Conservation (phyloP, 2,888 invertebrate genomes). For the Coelopa pilipes region DNA sequence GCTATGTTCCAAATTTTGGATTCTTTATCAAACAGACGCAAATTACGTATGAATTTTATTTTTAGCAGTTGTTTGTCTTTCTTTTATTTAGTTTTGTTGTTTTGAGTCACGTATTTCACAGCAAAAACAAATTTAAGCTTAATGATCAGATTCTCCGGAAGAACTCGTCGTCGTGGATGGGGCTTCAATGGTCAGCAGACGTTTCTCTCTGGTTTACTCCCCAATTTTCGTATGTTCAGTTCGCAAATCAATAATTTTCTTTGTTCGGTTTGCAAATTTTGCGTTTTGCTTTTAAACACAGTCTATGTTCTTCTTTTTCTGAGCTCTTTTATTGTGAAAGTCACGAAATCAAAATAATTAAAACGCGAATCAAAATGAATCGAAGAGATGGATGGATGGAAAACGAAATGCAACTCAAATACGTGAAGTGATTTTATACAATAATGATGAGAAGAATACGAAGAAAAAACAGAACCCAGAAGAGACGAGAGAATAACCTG, state of each 20-base stretch:
- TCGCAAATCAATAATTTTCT: too few relatives aligned
- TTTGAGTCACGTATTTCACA: too few relatives aligned
- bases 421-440: slow-evolving; percentile 19
- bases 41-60: slow-evolving; percentile 39
- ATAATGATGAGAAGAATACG: slow-evolving; percentile 14
- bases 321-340: neutral
- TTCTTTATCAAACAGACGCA: neutral
- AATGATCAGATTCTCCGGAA: slow-evolving; percentile 8
- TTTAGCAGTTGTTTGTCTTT: slow-evolving; percentile 42
- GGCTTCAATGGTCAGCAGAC: slow-evolving; percentile 1
- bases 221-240: too few relatives aligned
- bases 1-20: too few relatives aligned
- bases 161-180: neutral
- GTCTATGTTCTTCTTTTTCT: neutral
- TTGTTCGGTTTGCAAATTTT: neutral
- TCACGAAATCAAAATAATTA: neutral
- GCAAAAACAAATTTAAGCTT: slow-evolving; percentile 37
- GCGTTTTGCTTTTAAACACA: neutral
- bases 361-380: slow-evolving; percentile 6
- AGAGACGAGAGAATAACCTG: slow-evolving; percentile 1
- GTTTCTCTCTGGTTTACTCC: too few relatives aligned
- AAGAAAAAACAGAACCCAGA: slow-evolving; percentile 7
- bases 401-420: slow-evolving; percentile 13
- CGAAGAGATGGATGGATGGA: neutral
- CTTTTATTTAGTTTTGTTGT: too few relatives aligned